Base-by-base conservation (phyloP, 1,140 invertebrate genomes). In the Tenebrio molitor region DNA sequence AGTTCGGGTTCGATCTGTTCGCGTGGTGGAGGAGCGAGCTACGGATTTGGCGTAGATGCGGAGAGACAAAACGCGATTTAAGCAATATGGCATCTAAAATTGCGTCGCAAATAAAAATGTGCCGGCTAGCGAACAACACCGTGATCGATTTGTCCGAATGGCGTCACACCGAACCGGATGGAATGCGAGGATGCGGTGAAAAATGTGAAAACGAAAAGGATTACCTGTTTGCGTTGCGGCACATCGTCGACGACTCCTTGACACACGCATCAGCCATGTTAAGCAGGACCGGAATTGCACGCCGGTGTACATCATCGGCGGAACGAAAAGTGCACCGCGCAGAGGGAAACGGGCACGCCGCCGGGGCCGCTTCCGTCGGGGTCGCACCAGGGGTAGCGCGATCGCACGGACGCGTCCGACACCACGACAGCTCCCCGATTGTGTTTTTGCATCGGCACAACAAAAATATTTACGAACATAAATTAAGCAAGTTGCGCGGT, bases 391-490 rank as follows among this genome's bases (percentile, higher is more conserved):
- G 12, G 17, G 41, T 12, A 16, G 7, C 12, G 17, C 41, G 41
- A 42, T 8, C 25, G 25, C 25, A 29, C 25, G 25, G 25, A n/a
- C n/a, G n/a, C n/a, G n/a, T n/a, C 2, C 16, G 15, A 50, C 44
- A 50, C 16, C 16, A 7, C 44, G 44, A 50, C 16, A 50, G 10
- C 16, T 50, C 16, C n/a, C 44, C 15, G 44, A 50, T 42, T 25
- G 39, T 44, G 21, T 66, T 66, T 66, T 25, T 44, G 16, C 64
- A 44, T 44, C 41, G 29, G 15, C 64, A 71, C 68, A 74, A 71
- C 65, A 71, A 77, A 73, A 77, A 77, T 75, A 77, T 77, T 77
- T 75, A 75, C 74, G 69, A 44, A 75, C 74, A 67, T 68, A 77
- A 70, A 72, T 74, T 65, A 74, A 76, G 65, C 71, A 65, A 63